These are phyloP conservation scores for Eretmochelys imbricata DNA, from an alignment of 2,113 vertebrate species.

Conservation along the genomic window DNA sequence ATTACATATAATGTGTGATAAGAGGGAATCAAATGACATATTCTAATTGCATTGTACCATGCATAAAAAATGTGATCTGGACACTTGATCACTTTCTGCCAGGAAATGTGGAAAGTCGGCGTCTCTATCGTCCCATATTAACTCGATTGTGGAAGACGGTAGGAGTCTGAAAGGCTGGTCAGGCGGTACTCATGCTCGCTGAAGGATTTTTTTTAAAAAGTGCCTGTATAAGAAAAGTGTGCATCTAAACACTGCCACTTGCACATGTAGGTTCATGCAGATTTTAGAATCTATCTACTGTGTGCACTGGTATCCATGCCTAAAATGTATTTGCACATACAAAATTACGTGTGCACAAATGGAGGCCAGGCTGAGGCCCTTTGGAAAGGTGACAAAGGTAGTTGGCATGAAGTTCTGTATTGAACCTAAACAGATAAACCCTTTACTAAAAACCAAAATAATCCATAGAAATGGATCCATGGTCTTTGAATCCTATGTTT, in stretches of 20 bases:
- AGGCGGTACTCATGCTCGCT: neutral
- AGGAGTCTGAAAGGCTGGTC: neutral
- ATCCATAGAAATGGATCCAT: neutral
- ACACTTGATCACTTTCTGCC: neutral
- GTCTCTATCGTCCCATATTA: neutral
- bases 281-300: neutral
- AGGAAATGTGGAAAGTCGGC: neutral
- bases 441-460: neutral
- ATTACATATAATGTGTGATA: neutral
- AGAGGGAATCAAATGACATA: neutral
- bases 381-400: neutral
- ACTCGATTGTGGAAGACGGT: neutral
- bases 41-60: neutral
- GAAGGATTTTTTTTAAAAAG: neutral
- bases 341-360: neutral
- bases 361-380: neutral
- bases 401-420: neutral
- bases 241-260: neutral
- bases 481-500: neutral
- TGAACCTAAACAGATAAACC: neutral
- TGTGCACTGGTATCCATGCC: neutral
- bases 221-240: neutral
- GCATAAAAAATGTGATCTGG: neutral
- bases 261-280: neutral
- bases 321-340: neutral